Conservation (phyloP, 2,888 invertebrate genomes). For the Micoletzkya japonica region DNA sequence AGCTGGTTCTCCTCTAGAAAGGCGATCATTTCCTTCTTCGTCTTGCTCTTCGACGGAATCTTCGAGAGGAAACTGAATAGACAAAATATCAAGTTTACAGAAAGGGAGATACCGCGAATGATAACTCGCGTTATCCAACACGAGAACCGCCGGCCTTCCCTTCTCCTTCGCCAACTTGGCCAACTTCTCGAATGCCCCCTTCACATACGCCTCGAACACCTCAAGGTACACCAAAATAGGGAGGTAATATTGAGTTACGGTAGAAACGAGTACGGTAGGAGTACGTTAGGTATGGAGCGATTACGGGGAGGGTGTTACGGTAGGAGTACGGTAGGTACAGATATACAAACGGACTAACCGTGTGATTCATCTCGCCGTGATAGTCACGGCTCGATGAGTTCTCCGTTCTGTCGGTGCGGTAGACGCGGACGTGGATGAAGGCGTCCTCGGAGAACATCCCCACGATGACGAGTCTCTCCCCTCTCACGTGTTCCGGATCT, state of each 20-base stretch:
- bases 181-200: background rate
- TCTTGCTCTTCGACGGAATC: background rate
- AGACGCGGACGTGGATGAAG: background rate
- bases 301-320: background rate
- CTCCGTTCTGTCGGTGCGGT: background rate
- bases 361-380: slow-evolving; percentile 4
- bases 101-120: background rate
- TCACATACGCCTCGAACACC: background rate
- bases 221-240: background rate
- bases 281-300: background rate
- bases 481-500: background rate
- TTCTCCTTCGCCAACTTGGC: background rate
- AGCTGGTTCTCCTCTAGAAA: background rate
- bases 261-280: no score
- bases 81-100: background rate
- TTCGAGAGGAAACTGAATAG: background rate
- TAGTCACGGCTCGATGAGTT: background rate
- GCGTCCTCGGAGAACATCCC: background rate
- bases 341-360: background rate
- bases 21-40: background rate
- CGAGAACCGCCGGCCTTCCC: background rate
- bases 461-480: background rate
- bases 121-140: background rate
- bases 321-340: background rate
- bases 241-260: no score